phyloP scores from a whole-genome alignment of 2,113 vertebrate genomes.

The Cinclus mexicanus region DNA sequence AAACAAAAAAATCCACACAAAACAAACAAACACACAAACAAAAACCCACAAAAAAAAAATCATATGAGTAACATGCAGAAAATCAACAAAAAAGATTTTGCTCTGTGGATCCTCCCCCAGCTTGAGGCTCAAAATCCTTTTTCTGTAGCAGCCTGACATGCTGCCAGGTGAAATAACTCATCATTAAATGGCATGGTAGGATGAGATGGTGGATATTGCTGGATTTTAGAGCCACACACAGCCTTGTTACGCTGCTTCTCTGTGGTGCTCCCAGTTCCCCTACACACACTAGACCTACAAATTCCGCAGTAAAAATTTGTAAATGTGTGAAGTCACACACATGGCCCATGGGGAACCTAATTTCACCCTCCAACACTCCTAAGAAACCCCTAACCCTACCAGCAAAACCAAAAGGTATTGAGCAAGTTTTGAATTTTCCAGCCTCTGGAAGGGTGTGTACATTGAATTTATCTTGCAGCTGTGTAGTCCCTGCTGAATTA shows the following conservation, averaged over 20 bases:
- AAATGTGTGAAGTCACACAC: neutral
- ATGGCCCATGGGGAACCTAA: neutral
- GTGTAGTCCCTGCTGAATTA: neutral
- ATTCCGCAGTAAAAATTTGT: neutral
- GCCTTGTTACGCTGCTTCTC: neutral
- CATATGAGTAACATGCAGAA: neutral
- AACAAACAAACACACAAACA: too few species aligned
- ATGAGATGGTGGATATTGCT: neutral
- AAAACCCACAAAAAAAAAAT: neutral
- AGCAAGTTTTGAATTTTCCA: neutral
- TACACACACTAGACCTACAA: neutral
- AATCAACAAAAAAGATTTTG: neutral
- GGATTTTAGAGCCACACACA: neutral
- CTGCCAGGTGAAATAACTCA: neutral
- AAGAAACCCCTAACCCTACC: neutral
- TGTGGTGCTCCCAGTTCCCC: neutral
- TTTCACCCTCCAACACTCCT: neutral
- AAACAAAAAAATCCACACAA: too few species aligned
- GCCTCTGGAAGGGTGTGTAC: neutral
- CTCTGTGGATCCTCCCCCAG: neutral
- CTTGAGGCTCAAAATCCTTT: neutral
- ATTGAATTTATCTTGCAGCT: neutral
- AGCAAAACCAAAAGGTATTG: neutral
- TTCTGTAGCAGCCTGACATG: neutral
- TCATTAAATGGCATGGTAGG: neutral